These are phyloP conservation scores for Pelecanus crispus DNA, from an alignment of 2,113 vertebrate genomes.

Conservation along the genomic window DNA sequence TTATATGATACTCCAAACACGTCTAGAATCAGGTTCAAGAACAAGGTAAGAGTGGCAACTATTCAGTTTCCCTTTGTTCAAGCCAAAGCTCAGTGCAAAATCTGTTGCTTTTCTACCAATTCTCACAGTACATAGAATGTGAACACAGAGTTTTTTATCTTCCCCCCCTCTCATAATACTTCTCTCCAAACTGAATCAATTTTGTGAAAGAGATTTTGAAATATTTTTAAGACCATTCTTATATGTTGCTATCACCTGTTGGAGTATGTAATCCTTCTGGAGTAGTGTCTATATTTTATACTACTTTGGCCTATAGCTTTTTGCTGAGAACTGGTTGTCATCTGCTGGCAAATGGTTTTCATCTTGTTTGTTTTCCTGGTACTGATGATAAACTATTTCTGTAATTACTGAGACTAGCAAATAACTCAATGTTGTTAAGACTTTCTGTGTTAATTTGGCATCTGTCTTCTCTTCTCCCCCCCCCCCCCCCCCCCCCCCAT, in stretches of 20 bases:
- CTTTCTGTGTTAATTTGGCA: background rate
- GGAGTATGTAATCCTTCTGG: background rate
- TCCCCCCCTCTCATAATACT: rapidly evolving
- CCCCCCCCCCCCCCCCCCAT: rapidly evolving
- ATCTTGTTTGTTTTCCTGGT: background rate
- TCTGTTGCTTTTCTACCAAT: background rate
- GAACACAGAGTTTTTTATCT: background rate
- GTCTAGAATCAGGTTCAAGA: background rate
- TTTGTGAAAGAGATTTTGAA: background rate
- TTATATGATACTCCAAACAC: background rate
- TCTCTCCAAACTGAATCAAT: background rate
- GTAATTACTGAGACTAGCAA: background rate
- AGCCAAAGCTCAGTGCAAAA: background rate
- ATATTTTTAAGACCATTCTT: background rate
- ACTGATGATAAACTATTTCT: background rate
- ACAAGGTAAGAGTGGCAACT: background rate
- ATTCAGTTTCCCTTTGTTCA: background rate
- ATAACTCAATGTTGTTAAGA: background rate
- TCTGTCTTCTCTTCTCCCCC: background rate
- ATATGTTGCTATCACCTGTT: background rate
- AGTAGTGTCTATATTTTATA: background rate
- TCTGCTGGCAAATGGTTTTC: background rate
- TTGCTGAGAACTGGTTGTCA: background rate
- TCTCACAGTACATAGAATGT: background rate
- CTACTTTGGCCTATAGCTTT: background rate